Conservation (phyloP, 2,888 invertebrate genomes). For the Chalcosyrphus nemorum region DNA sequence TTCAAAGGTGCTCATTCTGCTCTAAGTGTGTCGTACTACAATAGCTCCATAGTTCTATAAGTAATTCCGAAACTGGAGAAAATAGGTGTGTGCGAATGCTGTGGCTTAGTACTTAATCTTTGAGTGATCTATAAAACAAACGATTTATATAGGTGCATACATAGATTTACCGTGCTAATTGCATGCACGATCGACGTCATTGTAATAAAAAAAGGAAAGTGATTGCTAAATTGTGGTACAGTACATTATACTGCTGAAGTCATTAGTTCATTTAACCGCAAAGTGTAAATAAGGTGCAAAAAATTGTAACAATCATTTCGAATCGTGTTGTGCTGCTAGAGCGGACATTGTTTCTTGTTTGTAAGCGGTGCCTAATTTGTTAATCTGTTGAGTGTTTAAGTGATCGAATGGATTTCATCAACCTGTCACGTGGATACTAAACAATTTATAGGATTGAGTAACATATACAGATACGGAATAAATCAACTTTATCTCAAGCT, state of each 20-base stretch:
- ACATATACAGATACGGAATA: not conserved
- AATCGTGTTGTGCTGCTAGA: conserved; percentile 24
- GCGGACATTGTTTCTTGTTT: not conserved
- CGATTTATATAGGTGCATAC: conserved; percentile 28
- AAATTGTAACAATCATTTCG: conserved; percentile 36
- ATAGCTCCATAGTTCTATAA: conserved; percentile 44
- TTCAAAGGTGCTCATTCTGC: conserved; percentile 63
- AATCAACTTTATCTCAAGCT: not conserved
- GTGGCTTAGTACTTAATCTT: conserved; percentile 61
- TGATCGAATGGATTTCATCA: conserved; percentile 37
- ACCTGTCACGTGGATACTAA: conserved; percentile 27
- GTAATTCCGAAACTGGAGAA: conserved; percentile 18
- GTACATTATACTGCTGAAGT: conserved; percentile 2
- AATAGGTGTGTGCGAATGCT: conserved; percentile 57
- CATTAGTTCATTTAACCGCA: conserved; percentile 65
- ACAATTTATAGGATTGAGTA: not conserved
- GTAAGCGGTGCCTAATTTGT: conserved; percentile 2
- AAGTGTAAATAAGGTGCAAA: conserved; percentile 54
- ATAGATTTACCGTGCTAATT: conserved; percentile 52
- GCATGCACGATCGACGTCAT: conserved; percentile 16
- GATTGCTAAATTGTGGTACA: conserved; percentile 62
- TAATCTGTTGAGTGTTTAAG: conserved; percentile 3
- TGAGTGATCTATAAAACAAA: conserved; percentile 34
- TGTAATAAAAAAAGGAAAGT: conserved; percentile 63
- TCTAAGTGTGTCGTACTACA: conserved; percentile 60